Evolutionary conservation across 2,797 vertebrate species (phyloP), one percentile per base, ranked within the genome.

Genomic region (Zenarchopterus dispar): DNA sequence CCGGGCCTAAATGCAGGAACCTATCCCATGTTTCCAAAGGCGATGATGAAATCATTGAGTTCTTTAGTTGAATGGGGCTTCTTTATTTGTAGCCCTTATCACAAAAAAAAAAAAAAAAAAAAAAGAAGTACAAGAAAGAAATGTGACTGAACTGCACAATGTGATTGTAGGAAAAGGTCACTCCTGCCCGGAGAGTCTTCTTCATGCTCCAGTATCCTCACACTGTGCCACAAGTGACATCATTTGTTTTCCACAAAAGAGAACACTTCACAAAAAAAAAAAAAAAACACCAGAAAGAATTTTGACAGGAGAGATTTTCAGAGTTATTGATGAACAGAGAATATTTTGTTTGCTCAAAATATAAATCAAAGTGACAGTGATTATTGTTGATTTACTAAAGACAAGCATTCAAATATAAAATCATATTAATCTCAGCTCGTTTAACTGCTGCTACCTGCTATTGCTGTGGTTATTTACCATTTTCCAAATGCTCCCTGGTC

Each of bases 121-220:
- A 11, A 36, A 36, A 36, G 4, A 13, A 4, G 11, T 1, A 13
- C 2, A 36, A 57, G 64, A 76, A 45, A 71, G 46, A 73, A 56
- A 48, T 22, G 64, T 64, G 71, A 67, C 59, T 47, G 62, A 75
- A 78, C 72, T 77, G 81, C 77, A 81, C 70, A 82, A 68, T 73
- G 70, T 46, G 73, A 75, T 71, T 72, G 65, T 43, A 54, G 22
- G 53, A 58, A 88, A 88, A 89, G 88, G 90, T 91, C 88, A 85
- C 24, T 56, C 58, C 28, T 62, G 77, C 84, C 78, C 74, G 62
- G 82, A 65, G 70, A 86, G 71, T 67, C 67, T 33, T 56, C 78
- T 74, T 79, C 73, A 88, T 26, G 67, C 86, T 86, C 70, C 68
- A 75, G 48, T 73, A 59, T 80, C 60, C 62, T 52, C 63, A 72